Conservation (phyloP, 2,888 invertebrate species). For the Amiota mariae region DNA sequence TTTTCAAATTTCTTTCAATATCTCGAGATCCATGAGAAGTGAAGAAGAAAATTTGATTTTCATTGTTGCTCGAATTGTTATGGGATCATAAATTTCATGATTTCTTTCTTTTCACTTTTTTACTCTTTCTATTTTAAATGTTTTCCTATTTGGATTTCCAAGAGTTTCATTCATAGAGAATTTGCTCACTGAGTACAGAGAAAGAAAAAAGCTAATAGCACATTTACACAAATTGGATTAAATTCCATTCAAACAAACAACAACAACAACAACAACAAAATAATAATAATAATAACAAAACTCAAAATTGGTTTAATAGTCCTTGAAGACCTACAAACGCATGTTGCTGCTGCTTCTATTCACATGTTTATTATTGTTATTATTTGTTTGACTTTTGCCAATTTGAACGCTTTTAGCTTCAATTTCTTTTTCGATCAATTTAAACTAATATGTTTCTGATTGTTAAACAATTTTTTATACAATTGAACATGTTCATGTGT, state of each 20-base stretch:
- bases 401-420: conserved; percentile 2
- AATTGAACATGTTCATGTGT: conserved; percentile 12
- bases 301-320: no score
- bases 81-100: conserved; percentile 22
- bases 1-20: no score
- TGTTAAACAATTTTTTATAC: conserved; percentile 19
- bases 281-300: neutral
- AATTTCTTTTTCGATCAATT: neutral
- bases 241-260: conserved; percentile 12
- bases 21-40: conserved; percentile 18
- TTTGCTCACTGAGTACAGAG: neutral
- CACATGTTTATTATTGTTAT: neutral
- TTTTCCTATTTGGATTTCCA: neutral
- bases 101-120: neutral
- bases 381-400: neutral
- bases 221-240: conserved; percentile 31
- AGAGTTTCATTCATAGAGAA: neutral
- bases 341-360: neutral
- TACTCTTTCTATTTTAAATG: neutral
- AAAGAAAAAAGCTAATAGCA: conserved; percentile 17
- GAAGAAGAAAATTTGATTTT: conserved; percentile 55
- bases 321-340: neutral
- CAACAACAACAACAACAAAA: neutral
- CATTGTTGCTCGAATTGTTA: conserved; percentile 45
- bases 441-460: conserved; percentile 17